Base-by-base conservation (phyloP, 1,140 invertebrate genomes). In the Bombus vancouverensis region DNA sequence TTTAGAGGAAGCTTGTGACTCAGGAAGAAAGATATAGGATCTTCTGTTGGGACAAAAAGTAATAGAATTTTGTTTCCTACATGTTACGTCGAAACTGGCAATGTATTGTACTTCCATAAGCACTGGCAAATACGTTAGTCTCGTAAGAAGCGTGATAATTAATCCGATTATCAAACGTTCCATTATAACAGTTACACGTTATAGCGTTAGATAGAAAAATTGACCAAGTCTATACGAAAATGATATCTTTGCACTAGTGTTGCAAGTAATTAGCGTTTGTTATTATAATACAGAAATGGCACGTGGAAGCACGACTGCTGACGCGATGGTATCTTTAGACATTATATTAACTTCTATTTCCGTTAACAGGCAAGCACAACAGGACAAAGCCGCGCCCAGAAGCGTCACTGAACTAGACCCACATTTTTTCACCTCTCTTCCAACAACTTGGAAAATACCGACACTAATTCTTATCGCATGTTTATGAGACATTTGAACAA, bases 311-410 rank as follows among this genome's bases (percentile, higher is more conserved):
- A 39, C 6, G 70, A 25, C 28, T 53, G 0, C 47, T 53, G 18
- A 53, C 15, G 28, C 32, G 32, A 53, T 9, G 10, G 25, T 44
- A 10, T 15, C 73, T 39, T 47, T 34, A 3, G 74, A 22, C 34
- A 57, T 5, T 28, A 15, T 28, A 76, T 76, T 76, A 76, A 59
- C 37, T 76, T 76, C 74, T 76, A 76, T 76, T 76, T 57, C 47
- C 37, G 74, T 39, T 75, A 37, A 75, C 47, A 8, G 47, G 5
- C 44, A 37, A 10, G 13, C 39, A 44, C n/a, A 72, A 18, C 10
- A n/a, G 6, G 28, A 71, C 22, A 37, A 75, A 76, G 25, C 25
- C 74, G 74, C 74, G 10, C 74, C 74, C 34, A 37, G 37, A 1
- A 3, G 22, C 47, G 18, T 59, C 34, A 57, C 47, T 76, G 74